These are phyloP conservation scores for Sinocyclocheilus anophthalmus DNA, from an alignment of 2,113 vertebrate genomes.

Conservation along the genomic window DNA sequence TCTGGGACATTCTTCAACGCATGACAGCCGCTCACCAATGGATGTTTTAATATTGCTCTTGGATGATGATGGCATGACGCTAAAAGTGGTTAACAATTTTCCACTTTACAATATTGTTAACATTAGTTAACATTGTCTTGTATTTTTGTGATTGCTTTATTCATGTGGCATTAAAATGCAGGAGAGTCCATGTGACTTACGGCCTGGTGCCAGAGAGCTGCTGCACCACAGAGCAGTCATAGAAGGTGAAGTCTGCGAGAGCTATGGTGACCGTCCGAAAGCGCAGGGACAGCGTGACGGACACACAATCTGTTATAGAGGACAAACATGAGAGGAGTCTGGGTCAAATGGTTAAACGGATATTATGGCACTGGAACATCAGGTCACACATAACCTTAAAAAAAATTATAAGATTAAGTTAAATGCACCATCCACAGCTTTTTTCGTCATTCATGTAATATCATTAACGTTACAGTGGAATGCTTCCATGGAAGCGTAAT, in stretches of 20 bases:
- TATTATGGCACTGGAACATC: neutral
- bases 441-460: neutral
- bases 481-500: neutral
- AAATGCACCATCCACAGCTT: neutral
- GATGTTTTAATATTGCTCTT: constrained; percentile 3
- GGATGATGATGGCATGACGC: neutral
- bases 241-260: constrained; percentile 86
- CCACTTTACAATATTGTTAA: neutral
- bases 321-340: constrained; percentile 17
- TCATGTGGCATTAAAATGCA: neutral
- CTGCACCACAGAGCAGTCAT: constrained; percentile 86
- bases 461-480: constrained; percentile 1
- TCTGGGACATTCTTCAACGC: neutral
- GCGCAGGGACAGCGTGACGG: constrained; percentile 83
- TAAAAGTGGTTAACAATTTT: neutral
- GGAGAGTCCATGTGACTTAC: constrained; percentile 75
- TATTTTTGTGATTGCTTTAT: neutral
- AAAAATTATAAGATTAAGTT: neutral
- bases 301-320: constrained; percentile 82
- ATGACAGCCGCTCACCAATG: neutral
- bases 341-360: neutral
- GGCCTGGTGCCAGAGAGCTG: constrained; percentile 82
- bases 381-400: neutral
- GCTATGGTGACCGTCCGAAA: constrained; percentile 85
- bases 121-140: neutral